Base-by-base conservation (phyloP, 1,140 invertebrate genomes). In the Leptinotarsa lineolata region DNA sequence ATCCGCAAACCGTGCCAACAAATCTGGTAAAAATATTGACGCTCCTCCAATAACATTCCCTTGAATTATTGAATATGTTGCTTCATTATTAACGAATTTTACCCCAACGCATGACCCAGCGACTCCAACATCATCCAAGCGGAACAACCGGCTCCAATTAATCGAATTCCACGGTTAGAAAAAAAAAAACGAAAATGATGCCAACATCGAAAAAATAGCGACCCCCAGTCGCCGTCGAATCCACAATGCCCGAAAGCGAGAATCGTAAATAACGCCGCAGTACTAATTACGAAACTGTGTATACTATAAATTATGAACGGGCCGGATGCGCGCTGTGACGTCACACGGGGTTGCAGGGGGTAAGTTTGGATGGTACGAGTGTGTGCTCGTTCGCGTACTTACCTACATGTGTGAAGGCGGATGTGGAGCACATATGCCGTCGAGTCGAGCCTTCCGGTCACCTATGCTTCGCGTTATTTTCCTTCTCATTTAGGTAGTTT, bases 281-380 rank as follows among this genome's bases (percentile, higher is more conserved):
- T 12, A 66, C 64, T 66, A 66, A 66, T 66, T 66, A 66, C 64
- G 39, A 66, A 66, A 66, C 61, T 30, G 18, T 64, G 61, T 64
- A 64, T 64, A 64, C 21, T 20, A 64, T 66, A 66, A 66, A 66
- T 66, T 66, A 66, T 66, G 64, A 66, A 66, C 64, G 64, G 30
- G 64, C 64, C 64, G 64, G 64, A 66, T 66, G 64, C 39, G 22
- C 22, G 64, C 21, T 6, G 12, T 66, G 22, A 66, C 64, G 64
- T 66, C 64, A 66, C 39, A 16, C 39, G 64, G 64, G 64, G 64
- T 24, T 66, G 64, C 64, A 66, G 64, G 64, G 64, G 64, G 64
- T 66, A 66, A 66, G 64, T 66, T 66, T 39, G n/a, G 64, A 39
- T 64, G 61, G 61, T 64, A 64, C 22, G 61, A 64, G 61, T 30